These are phyloP conservation scores for Lagocephalus sceleratus DNA, from an alignment of 2,797 vertebrate genomes.

Conservation along the genomic window DNA sequence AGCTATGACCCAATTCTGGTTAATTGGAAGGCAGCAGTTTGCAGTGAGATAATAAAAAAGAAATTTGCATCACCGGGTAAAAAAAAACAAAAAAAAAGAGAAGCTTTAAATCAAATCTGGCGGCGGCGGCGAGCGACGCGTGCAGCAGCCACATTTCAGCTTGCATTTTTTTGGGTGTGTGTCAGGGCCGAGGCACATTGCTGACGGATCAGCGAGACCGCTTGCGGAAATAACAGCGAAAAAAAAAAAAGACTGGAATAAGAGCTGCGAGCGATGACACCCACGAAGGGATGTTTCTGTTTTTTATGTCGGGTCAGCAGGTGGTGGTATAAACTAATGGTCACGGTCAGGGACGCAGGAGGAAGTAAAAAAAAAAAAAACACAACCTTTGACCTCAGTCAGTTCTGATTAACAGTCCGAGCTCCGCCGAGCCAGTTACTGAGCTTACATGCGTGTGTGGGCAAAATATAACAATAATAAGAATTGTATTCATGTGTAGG, in stretches of 20 bases:
- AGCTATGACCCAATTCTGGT: constrained; percentile 30
- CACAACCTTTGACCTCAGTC: neutral
- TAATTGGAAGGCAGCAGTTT: constrained; percentile 30
- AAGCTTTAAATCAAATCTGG: constrained; percentile 16
- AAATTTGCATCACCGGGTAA: constrained; percentile 29
- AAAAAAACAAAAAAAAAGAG: neutral
- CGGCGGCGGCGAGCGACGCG: constrained; percentile 6
- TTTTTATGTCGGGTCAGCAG: constrained; percentile 1
- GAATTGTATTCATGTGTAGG: neutral
- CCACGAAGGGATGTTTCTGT: neutral
- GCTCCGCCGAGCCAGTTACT: neutral
- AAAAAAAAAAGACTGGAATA: neutral
- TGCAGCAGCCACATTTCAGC: constrained; percentile 6
- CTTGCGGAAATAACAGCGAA: neutral
- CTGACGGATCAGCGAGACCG: constrained; percentile 4
- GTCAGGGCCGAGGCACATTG: constrained; percentile 10
- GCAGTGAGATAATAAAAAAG: constrained; percentile 25
- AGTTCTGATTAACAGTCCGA: neutral
- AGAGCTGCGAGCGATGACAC: neutral
- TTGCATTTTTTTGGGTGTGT: constrained; percentile 3
- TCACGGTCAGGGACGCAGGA: constrained; percentile 4
- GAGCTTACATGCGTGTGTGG: neutral
- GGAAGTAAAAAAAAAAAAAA: constrained; percentile 8
- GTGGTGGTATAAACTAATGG: constrained; percentile 11
- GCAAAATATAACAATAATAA: neutral